Evolutionary conservation across 1,140 invertebrate genomes (phyloP), one percentile per base, ranked within the genome.

Genomic region (Drosophila pseudoobscura): DNA sequence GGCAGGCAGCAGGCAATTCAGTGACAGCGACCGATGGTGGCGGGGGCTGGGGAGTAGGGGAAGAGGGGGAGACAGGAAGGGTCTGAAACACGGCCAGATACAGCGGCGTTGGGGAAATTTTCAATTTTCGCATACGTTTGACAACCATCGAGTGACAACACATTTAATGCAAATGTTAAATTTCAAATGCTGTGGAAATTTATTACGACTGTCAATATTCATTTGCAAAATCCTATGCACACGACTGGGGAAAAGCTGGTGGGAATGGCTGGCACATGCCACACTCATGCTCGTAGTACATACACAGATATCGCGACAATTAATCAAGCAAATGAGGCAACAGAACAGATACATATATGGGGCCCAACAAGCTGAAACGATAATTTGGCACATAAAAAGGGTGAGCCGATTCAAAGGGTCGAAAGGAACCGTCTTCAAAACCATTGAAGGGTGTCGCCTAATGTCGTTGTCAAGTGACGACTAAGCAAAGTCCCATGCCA

Each of bases 331-430:
- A 74, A 68, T 63, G 75, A 70, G 76, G 75, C 83, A 83, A 69
- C 66, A 54, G 63, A 59, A 47, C 24, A 22, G 17, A n/a, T 49
- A 62, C 43, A 41, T 45, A 62, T 53, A 41, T 51, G 29, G 22
- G 45, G 31, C 35, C 58, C 47, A n/a, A 15, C 20, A 44, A 29
- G 13, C 39, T 11, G 45, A 68, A 75, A 43, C 55, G 83, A 77
- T 88, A 84, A 88, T 88, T 88, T 88, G 83, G 75, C 84, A 88
- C 64, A 77, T 89, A 88, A 89, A 88, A 88, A 88, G 79, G 83
- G 84, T 88, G 53, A 78, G 65, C 43, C 59, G 15, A 31, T 39
- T 5, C 24, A 4, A 26, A 26, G 24, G 24, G 3, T 50, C n/a
- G 22, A 39, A 39, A 13, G 11, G 24, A 57, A 77, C 44, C 73